A percentile compares a stretch with the other conserved stretches of the same genome.
Evolutionary conservation across 2,888 invertebrate species (phyloP).

Genomic region (Polydrusus cervinus): DNA sequence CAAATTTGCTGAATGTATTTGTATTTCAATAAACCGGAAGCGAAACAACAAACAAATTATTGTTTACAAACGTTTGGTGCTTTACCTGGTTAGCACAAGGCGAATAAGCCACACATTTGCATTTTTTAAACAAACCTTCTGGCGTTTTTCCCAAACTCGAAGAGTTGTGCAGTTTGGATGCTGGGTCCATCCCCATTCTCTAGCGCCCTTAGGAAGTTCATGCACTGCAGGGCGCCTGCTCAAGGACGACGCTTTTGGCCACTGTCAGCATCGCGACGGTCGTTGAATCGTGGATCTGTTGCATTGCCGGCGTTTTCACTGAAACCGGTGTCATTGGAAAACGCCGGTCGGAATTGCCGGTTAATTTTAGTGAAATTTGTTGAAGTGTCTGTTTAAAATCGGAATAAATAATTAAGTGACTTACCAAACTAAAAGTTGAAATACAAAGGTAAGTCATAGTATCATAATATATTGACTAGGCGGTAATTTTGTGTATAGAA

Average conservation of each 20-base stretch:
- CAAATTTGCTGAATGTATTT: too few relatives aligned
- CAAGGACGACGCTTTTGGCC: conserved; percentile 46
- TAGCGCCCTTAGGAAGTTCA: conserved; percentile 28
- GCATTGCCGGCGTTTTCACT: conserved; percentile 43
- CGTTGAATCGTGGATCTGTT: conserved; percentile 44
- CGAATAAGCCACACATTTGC: too few relatives aligned
- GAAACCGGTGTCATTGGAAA: conserved; percentile 29
- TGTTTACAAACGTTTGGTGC: too few relatives aligned
- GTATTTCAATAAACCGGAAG: too few relatives aligned
- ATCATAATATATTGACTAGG: too few relatives aligned
- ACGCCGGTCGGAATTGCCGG: conserved; percentile 33
- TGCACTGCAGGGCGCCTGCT: conserved; percentile 50
- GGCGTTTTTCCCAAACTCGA: background rate
- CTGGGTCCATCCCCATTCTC: conserved; percentile 27
- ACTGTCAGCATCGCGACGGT: conserved; percentile 46
- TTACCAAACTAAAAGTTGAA: background rate
- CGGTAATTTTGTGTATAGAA: too few relatives aligned
- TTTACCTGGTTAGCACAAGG: too few relatives aligned
- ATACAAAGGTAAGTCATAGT: background rate
- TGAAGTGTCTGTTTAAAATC: background rate
- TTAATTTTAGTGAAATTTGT: background rate
- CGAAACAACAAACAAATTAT: too few relatives aligned
- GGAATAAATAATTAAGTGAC: background rate
- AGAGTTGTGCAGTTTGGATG: conserved; percentile 32
- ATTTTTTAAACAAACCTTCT: too few relatives aligned